Base-by-base conservation (phyloP, 2,113 vertebrate genomes). In the Malurus cyaneus region DNA sequence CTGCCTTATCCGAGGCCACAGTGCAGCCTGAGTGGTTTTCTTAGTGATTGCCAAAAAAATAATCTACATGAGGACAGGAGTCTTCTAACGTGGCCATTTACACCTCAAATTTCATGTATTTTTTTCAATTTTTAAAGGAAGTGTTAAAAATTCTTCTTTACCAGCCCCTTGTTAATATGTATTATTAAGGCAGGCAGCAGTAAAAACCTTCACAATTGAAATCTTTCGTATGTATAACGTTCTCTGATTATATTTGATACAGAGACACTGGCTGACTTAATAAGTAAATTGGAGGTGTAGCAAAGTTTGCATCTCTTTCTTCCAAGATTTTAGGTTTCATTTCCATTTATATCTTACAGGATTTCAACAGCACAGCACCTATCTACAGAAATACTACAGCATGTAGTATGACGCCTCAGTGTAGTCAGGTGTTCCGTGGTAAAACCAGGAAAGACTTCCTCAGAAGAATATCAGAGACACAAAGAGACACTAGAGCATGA, bases 1-100 rank as follows among this genome's bases (percentile, higher is more conserved):
- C 70, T 73, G 31, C 26, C 36, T 54, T 65, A 54, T 31, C 31
- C 25, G 0, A 1, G 44, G 44, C 26, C 0, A 1, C 36, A 65
- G 46, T 46, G 42, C 34, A 18, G 23, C 67, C 64, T 19, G 12
- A 23, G 18, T 8, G 10, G 1, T 25, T 88, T 32, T 56, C 46
- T 52, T 46, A 26, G 18, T 26, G 23, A 5, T 25, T 92, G 67
- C 34, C 54, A 23, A 54, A 57, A 77, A 88, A 54, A 73, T 46
- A 17, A 26, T 70, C 24, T 80, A 7, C 50, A 9, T 32, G 39
- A 86, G 42, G 16, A 46, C 17, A 73, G 42, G 5, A 59, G 15
- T 34, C 69, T 74, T 52, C 20, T 65, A 57, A 25, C 5, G 5
- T 65, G 46, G 49, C 34, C 15, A 62, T 36, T 50, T 80, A 19